Evolutionary conservation across 2,113 vertebrate genomes (phyloP).

Genomic region (Rhinopomastus cyanomelas): DNA sequence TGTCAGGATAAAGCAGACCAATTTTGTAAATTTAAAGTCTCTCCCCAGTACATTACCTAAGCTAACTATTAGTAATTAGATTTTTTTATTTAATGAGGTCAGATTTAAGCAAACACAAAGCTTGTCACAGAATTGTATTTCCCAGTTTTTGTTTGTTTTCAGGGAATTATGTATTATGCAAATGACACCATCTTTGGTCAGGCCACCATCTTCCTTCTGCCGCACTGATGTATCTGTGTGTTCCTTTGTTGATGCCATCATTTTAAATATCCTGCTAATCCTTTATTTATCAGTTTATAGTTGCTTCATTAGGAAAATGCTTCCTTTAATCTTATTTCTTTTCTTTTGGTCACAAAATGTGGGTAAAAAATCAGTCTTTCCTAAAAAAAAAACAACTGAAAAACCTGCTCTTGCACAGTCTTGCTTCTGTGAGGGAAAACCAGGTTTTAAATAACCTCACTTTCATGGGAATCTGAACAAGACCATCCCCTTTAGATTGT

Average conservation of each 20-base stretch:
- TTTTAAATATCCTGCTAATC: neutral
- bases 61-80: neutral
- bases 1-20: rapidly evolving
- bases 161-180: neutral
- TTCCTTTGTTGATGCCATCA: neutral
- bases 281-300: conserved; percentile 19
- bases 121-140: neutral
- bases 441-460: neutral
- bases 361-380: neutral
- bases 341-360: neutral
- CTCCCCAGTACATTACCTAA: neutral
- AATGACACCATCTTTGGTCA: neutral
- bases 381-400: neutral
- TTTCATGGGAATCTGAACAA: neutral
- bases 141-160: neutral
- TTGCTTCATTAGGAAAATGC: neutral
- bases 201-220: neutral
- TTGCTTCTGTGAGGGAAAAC: neutral
- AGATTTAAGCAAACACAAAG: neutral
- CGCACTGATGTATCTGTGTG: neutral
- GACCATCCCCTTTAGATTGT: neutral
- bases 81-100: conserved; percentile 13
- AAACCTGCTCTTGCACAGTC: neutral
- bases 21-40: neutral
- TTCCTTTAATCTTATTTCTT: neutral